A percentile compares a stretch with the other conserved stretches of the same genome.
These are phyloP conservation scores for Cistogaster globosa DNA, from an alignment of 2,888 invertebrate genomes.

Conservation along the genomic window DNA sequence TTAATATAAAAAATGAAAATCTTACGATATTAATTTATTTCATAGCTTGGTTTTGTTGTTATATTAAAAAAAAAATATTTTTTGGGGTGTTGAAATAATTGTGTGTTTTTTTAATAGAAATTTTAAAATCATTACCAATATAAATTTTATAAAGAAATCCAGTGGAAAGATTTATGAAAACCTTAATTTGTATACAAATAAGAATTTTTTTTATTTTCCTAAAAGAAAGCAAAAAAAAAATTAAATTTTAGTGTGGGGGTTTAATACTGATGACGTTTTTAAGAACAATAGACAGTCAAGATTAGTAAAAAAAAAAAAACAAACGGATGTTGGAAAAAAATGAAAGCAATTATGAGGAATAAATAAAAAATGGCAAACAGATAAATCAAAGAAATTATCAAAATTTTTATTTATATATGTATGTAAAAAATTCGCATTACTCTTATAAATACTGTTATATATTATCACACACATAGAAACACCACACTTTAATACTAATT, in stretches of 20 bases:
- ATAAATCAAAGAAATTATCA: too few species aligned
- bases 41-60: too few species aligned
- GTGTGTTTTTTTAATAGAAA: too few species aligned
- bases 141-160: too few species aligned
- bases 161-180: constrained; percentile 1
- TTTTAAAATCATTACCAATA: too few species aligned
- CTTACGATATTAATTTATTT: neutral
- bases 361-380: neutral
- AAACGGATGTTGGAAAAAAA: constrained; percentile 61
- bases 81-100: too few species aligned
- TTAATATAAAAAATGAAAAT: too few species aligned
- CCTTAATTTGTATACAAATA: constrained; percentile 32
- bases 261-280: constrained; percentile 30
- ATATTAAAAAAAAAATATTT: too few species aligned
- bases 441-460: neutral
- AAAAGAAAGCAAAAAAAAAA: neutral
- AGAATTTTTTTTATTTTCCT: constrained; percentile 24
- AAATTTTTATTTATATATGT: too few species aligned
- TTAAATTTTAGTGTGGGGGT: constrained; percentile 19
- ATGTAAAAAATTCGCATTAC: neutral
- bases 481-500: neutral
- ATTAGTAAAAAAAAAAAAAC: constrained; percentile 51
- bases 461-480: neutral
- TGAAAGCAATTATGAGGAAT: too few species aligned
- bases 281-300: constrained; percentile 58